phyloP scores from a whole-genome alignment of 2,797 vertebrate genomes.

The Anomalospiza imberbis region DNA sequence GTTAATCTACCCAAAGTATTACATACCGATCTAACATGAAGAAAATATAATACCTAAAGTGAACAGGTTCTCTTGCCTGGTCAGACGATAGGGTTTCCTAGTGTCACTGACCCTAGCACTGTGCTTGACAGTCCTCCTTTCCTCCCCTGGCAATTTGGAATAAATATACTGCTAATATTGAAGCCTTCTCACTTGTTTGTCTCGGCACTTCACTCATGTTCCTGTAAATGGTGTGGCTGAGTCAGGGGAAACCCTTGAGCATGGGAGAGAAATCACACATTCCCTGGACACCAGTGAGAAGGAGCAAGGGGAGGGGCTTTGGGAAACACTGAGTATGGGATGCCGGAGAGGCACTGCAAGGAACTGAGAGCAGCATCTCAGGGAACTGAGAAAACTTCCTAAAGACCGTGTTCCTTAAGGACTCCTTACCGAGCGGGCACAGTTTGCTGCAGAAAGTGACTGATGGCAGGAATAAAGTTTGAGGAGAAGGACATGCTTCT shows the following conservation, averaged over 20 bases:
- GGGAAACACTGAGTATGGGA: background rate
- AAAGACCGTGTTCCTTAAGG: accelerated
- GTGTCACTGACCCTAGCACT: background rate
- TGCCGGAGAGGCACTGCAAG: background rate
- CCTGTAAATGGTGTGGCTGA: background rate
- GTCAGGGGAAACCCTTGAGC: background rate
- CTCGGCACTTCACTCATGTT: background rate
- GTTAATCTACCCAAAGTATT: background rate
- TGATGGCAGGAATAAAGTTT: background rate
- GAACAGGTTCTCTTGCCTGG: background rate
- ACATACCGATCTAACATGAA: background rate
- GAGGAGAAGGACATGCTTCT: background rate
- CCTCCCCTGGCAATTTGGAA: background rate
- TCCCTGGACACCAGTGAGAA: background rate
- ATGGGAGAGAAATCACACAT: background rate
- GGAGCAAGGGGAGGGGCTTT: background rate
- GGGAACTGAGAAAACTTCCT: background rate
- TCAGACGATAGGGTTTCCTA: background rate
- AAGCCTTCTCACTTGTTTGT: background rate
- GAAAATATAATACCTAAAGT: background rate
- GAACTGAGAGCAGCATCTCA: accelerated
- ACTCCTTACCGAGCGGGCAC: background rate
- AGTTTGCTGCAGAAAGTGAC: background rate
- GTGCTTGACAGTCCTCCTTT: background rate
- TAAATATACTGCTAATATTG: background rate